A percentile compares a stretch with the other conserved stretches of the same genome.
Conservation (phyloP, 2,888 invertebrate species). For the Spialia ferax region DNA sequence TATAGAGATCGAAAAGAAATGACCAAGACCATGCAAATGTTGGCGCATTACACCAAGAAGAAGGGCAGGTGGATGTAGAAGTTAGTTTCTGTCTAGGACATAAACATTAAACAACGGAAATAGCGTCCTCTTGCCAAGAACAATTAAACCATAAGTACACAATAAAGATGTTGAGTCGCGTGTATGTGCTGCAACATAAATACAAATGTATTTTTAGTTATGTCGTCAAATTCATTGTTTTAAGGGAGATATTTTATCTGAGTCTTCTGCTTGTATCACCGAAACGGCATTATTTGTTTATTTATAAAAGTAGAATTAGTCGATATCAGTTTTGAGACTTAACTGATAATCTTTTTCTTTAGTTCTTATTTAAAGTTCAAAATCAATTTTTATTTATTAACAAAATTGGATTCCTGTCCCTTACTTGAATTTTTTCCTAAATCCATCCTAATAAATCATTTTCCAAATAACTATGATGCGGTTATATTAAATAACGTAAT, state of each 20-base stretch:
- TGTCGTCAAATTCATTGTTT: slow-evolving; percentile 14
- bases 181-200: slow-evolving; percentile 9
- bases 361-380: too few relatives aligned
- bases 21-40: neutral
- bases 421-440: too few relatives aligned
- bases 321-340: neutral
- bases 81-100: slow-evolving; percentile 16
- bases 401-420: too few relatives aligned
- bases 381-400: too few relatives aligned
- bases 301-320: neutral
- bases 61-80: slow-evolving; percentile 28
- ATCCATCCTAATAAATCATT: too few relatives aligned
- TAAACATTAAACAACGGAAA: slow-evolving; percentile 32
- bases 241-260: neutral
- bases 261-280: neutral
- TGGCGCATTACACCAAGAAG: slow-evolving; percentile 18
- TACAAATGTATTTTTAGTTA: neutral
- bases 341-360: neutral
- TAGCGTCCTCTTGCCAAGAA: slow-evolving; percentile 24
- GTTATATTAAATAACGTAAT: too few relatives aligned
- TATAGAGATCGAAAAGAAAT: too few relatives aligned
- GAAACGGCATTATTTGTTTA: neutral
- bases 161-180: slow-evolving; percentile 11
- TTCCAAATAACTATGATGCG: too few relatives aligned
- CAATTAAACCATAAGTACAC: slow-evolving; percentile 24